Percentiles rank a stretch among this genome's conserved stretches.
Conservation (phyloP, 2,888 invertebrate genomes). For the Thyatira batis region DNA sequence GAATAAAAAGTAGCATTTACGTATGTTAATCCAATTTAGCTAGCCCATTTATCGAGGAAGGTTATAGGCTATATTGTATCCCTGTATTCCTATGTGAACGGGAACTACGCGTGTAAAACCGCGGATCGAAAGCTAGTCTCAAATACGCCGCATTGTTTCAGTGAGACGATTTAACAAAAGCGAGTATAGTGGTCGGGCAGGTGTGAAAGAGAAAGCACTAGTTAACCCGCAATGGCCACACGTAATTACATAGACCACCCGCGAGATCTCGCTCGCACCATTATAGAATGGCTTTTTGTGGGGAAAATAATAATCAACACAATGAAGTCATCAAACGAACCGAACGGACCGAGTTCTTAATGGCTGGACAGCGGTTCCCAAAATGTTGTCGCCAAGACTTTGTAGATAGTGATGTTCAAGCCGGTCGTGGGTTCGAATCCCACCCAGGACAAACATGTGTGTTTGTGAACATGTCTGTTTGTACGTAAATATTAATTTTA, state of each 20-base stretch:
- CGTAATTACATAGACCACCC: conserved; percentile 75
- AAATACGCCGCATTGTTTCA: not conserved
- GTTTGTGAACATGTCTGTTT: too few species aligned
- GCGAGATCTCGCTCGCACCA: conserved; percentile 53
- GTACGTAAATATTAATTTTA: too few species aligned
- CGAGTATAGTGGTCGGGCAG: conserved; percentile 10
- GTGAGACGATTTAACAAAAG: not conserved
- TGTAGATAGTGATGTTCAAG: too few species aligned
- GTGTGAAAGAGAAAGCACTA: conserved; percentile 39
- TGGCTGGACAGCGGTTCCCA: not conserved
- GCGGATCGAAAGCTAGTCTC: too few species aligned
- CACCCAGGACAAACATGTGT: too few species aligned
- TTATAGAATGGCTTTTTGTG: conserved; percentile 61
- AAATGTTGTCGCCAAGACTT: not conserved
- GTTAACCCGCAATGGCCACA: conserved; percentile 41
- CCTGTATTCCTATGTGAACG: too few species aligned
- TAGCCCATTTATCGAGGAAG: too few species aligned
- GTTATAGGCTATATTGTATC: too few species aligned
- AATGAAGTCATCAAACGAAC: conserved; percentile 72
- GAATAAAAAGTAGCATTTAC: too few species aligned
- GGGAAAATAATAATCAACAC: conserved; percentile 61
- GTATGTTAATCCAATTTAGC: too few species aligned
- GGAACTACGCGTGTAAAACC: too few species aligned
- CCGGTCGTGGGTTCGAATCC: too few species aligned
- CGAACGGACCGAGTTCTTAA: conserved; percentile 19